Base-by-base conservation (phyloP, 2,888 invertebrate species). In the Petrophora chlorosata region DNA sequence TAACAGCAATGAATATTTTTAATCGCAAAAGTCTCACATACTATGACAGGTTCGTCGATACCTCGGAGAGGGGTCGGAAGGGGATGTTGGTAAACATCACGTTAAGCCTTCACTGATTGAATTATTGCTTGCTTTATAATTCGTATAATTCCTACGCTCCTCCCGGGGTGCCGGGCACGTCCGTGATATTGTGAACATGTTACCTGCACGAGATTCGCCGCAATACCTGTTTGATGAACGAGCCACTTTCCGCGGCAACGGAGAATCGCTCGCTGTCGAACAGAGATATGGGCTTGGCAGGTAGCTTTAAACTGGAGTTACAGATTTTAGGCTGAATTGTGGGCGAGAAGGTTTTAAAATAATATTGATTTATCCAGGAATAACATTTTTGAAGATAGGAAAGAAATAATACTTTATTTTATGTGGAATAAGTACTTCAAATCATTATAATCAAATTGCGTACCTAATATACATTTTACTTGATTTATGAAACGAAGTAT, bases 61-160 rank as follows among this genome's bases (percentile, higher is more conserved):
- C 17, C 10, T 9, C 17, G 26, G 9, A n/a, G n/a, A n/a, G 10
- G 10, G 79, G 76, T 72, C 5, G 14, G 35, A 39, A 30, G 29
- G 30, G 51, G 49, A 77, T 83, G 53, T 85, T 81, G 70, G 83
- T 84, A 88, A 88, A 88, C 85, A 88, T 75, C 73, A 71, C 67
- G 61, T 72, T 85, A 87, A 89, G 84, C 85, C 81, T 56, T 63
- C 73, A 71, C 74, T 88, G 87, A 90, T 90, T 90, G 87, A 89
- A 85, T 85, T 88, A 89, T 85, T 80, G 81, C 82, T 77, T 73
- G 73, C 70, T 67, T 71, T 73, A 73, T 76, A 79, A 82, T 79
- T 79, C 62, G 71, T 65, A 73, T 65, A 69, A 82, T 79, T 79
- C 61, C 71, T 65, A 73, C 65, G 68, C 66, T 44, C 43, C 38